Conservation (phyloP, 1,140 invertebrate species). For the Neotoxoptera formosana region DNA sequence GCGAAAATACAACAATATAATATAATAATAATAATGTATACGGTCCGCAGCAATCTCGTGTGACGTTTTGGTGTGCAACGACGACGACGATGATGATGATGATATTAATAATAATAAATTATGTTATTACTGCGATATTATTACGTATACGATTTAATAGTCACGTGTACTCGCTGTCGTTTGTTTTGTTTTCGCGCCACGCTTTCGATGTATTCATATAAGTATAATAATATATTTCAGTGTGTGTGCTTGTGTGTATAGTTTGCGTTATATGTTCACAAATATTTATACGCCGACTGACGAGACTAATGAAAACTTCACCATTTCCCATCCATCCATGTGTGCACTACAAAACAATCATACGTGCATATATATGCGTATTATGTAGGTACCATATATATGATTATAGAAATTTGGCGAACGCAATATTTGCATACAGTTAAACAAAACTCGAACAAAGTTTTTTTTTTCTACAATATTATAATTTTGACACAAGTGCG, state of each 20-base stretch:
- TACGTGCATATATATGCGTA: not conserved
- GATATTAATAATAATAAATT: not conserved
- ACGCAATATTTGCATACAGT: not conserved
- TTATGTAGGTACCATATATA: not conserved
- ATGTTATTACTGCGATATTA: not conserved
- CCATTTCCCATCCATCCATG: not conserved
- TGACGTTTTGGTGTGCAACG: not conserved
- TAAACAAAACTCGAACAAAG: not conserved
- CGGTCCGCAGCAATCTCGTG: not conserved
- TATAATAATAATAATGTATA: no score
- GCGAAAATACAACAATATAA: not conserved
- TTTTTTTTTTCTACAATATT: not conserved
- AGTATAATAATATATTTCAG: not conserved
- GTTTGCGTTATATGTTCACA: not conserved
- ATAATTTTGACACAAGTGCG: not conserved
- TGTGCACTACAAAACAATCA: not conserved
- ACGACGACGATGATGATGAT: not conserved
- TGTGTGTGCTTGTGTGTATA: no score
- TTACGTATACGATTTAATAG: not conserved
- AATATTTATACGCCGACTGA: not conserved
- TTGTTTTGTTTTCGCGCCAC: not conserved
- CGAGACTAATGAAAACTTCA: conserved; percentile 1
- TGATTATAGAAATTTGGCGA: not conserved
- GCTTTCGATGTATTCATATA: not conserved
- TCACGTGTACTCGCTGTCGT: not conserved